These are phyloP conservation scores for Macquaria australasica DNA, from an alignment of 2,113 vertebrate species.

Conservation along the genomic window DNA sequence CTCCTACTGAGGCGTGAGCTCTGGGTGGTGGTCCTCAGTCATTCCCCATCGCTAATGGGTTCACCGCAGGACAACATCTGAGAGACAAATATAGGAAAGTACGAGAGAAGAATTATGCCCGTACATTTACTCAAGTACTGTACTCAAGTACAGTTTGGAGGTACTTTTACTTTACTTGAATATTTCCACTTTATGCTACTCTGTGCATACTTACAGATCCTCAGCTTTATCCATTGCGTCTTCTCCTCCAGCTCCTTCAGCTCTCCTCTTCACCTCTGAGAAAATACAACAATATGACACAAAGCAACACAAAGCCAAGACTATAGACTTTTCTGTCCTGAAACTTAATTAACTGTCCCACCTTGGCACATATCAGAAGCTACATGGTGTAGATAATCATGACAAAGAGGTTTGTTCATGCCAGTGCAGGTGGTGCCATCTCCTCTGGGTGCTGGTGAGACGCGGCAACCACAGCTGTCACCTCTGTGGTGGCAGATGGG, in stretches of 20 bases:
- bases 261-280: not conserved
- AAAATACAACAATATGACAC: not conserved
- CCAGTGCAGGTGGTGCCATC: constrained; percentile 18
- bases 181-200: not conserved
- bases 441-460: constrained; percentile 46
- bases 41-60: not conserved
- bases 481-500: constrained; percentile 47
- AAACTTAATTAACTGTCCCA: not conserved
- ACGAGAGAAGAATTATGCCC: not conserved
- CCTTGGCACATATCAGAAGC: constrained; percentile 5
- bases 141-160: not conserved
- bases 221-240: not conserved
- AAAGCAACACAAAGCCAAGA: not conserved
- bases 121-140: not conserved
- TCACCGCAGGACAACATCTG: constrained; percentile 11
- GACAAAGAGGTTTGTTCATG: constrained; percentile 42
- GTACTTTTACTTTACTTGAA: not conserved
- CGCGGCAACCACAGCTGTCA: constrained; percentile 47
- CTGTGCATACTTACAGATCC: not conserved
- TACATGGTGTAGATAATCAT: constrained; percentile 20
- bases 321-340: not conserved
- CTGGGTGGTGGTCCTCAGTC: not conserved
- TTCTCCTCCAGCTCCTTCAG: not conserved
- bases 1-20: constrained; percentile 13
- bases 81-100: constrained; percentile 11